Base-by-base conservation (phyloP, 2,888 invertebrate genomes). In the Formica aserva region DNA sequence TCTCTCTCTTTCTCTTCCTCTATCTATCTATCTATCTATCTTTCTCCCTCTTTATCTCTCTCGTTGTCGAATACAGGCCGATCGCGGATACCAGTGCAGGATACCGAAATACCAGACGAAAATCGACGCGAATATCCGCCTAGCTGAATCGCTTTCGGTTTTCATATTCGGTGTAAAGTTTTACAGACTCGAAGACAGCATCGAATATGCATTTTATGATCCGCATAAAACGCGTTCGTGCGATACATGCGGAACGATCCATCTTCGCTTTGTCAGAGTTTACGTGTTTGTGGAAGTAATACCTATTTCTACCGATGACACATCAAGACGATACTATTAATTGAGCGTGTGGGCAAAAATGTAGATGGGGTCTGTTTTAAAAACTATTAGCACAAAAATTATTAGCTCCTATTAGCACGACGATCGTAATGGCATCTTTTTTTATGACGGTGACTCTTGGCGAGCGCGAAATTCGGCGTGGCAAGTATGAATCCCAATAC, bases 121-220 rank as follows among this genome's bases (percentile, higher is more conserved):
- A 55, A 76, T 69, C 32, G 55, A 60, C 69, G 55, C 45, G 48
- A 32, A 60, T 41, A 69, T 69, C 38, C 18, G 26, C 41, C 82
- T 15, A n/a, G 48, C 62, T 69, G 41, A 83, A 83, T 65, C 83
- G 45, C 35, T 75, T 62, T 74, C 57, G 60, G 60, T 83, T 85
- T 71, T 48, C 13, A 29, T n/a, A 52, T 32, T 32, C 29, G 45
- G 5, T 18, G 48, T n/a, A 22, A 57, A 82, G 82, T 82, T 85
- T n/a, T 71, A 32, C n/a, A 26, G 11, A 48, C 29, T 11, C 29
- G 76, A 77, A 66, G 83, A 63, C 45, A 57, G 62, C 63, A 29
- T 57, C 45, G 38, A 75, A 62, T 22, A 63, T 22, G 55, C 18
- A 71, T 45, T 76, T 83, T 71, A 83, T 63, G 48, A 22, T 9